Conservation (phyloP, 2,113 vertebrate species). For the Panthera leo region DNA sequence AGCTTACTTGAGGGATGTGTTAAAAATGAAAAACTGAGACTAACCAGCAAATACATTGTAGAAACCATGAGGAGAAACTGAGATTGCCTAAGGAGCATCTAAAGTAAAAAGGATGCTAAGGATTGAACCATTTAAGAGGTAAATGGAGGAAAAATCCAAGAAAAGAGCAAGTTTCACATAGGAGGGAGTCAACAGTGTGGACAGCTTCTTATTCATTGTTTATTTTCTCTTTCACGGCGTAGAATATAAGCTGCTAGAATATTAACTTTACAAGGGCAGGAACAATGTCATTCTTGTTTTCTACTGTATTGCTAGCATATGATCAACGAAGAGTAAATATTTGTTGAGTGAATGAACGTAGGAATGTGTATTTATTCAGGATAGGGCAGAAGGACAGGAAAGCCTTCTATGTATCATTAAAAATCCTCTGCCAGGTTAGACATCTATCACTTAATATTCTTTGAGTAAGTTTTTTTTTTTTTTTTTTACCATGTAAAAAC, state of each 20-base stretch:
- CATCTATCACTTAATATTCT: not conserved
- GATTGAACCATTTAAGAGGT: not conserved
- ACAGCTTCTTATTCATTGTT: not conserved
- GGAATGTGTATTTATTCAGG: not conserved
- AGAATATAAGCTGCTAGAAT: not conserved
- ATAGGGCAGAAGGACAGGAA: not conserved
- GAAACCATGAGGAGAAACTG: not conserved
- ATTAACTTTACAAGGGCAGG: not conserved
- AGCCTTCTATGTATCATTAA: not conserved
- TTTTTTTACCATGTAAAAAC: not conserved
- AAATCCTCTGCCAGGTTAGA: not conserved
- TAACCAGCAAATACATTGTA: not conserved
- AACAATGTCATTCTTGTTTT: not conserved
- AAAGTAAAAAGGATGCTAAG: not conserved
- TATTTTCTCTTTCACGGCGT: not conserved
- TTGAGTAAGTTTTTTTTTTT: not conserved
- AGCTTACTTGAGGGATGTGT: not conserved
- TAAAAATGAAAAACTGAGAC: not conserved
- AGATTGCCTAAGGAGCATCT: not conserved
- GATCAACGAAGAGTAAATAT: not conserved
- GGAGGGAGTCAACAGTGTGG: not conserved
- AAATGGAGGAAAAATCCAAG: not conserved
- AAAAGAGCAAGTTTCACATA: not conserved
- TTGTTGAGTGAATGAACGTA: not conserved
- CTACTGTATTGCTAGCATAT: not conserved